A percentile compares a stretch with the other conserved stretches of the same genome.
Conservation (phyloP, 2,888 invertebrate species). For the Shargacucullia verbasci region DNA sequence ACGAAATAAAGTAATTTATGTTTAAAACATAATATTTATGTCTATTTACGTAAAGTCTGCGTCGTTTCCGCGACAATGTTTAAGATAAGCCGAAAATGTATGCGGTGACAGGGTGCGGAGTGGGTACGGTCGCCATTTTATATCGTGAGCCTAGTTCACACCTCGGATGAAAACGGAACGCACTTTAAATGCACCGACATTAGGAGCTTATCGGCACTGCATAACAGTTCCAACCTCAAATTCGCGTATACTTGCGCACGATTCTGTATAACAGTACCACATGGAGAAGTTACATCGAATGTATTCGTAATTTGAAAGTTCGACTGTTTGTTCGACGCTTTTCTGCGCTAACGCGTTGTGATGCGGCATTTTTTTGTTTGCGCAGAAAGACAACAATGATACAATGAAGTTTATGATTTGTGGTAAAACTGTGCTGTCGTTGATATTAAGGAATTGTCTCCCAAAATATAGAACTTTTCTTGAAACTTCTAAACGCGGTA, state of each 20-base stretch:
- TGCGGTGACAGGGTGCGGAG: constrained; percentile 64
- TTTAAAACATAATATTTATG: constrained; percentile 70
- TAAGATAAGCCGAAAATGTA: constrained; percentile 72
- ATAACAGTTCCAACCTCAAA: constrained; percentile 16
- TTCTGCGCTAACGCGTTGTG: no score
- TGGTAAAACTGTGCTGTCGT: no score
- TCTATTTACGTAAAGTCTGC: constrained; percentile 72
- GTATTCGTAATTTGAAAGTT: no score
- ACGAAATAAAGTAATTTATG: constrained; percentile 65
- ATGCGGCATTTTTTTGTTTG: no score
- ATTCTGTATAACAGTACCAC: constrained; percentile 5
- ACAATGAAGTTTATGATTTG: no score
- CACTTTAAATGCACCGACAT: constrained; percentile 48
- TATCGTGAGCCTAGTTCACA: constrained; percentile 45
- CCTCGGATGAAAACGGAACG: constrained; percentile 33
- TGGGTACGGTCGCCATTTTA: constrained; percentile 57
- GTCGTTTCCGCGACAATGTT: constrained; percentile 74
- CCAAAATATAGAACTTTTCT: no score
- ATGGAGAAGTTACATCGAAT: no score
- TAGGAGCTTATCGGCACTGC: constrained; percentile 25
- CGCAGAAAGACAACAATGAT: no score
- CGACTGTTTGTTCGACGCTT: no score
- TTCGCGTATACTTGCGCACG: constrained; percentile 15
- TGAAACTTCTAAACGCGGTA: no score
- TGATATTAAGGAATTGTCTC: no score